Evolutionary conservation across 1,140 invertebrate genomes (phyloP).

Genomic region (Lethrus apterus): DNA sequence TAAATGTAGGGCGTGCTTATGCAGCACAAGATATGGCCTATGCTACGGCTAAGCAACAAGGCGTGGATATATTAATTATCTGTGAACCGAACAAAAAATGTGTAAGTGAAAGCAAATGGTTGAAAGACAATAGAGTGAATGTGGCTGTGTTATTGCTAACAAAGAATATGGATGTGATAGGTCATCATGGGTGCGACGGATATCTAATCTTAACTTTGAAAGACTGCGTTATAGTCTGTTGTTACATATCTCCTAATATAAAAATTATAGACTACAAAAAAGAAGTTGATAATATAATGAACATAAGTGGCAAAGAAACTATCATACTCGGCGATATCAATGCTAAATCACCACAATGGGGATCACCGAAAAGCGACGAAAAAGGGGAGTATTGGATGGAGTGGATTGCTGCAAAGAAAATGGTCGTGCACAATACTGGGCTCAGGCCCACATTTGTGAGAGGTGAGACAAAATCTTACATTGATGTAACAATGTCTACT

Average conservation of each 20-base stretch:
- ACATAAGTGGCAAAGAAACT: not conserved
- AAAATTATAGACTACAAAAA: not conserved
- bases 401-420: slow-evolving; percentile 6
- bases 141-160: not conserved
- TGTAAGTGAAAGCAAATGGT: not conserved
- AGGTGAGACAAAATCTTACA: slow-evolving; percentile 11
- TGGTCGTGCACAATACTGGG: slow-evolving; percentile 18
- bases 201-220: not conserved
- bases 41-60: not conserved
- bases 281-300: not conserved
- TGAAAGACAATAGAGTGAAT: not conserved
- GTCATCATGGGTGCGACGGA: not conserved
- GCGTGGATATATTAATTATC: not conserved
- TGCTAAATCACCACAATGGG: slow-evolving; percentile 24
- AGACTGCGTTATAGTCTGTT: not conserved
- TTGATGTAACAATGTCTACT: slow-evolving; percentile 22
- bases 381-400: slow-evolving; percentile 21
- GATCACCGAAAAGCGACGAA: slow-evolving; percentile 18
- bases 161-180: not conserved
- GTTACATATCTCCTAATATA: slow-evolving; percentile 1
- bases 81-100: slow-evolving; percentile 2
- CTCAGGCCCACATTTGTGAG: slow-evolving; percentile 17
- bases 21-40: not conserved
- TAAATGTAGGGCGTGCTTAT: not conserved
- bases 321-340: slow-evolving; percentile 31